These are phyloP conservation scores for Sminthurinus aureus DNA, from an alignment of 2,888 invertebrate species.

Conservation along the genomic window DNA sequence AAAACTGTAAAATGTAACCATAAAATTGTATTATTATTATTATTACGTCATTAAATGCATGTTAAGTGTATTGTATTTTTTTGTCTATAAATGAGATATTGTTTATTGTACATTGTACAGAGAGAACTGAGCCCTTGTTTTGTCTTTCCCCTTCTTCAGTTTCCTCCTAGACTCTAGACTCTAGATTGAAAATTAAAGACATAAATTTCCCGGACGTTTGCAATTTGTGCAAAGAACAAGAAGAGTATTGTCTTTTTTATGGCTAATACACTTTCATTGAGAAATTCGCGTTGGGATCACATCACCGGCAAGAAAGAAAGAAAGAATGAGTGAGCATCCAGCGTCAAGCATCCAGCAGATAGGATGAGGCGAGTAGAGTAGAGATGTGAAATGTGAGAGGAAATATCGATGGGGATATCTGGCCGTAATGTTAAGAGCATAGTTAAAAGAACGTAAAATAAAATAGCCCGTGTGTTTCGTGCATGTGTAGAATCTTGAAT, in stretches of 20 bases:
- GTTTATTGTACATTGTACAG: no score
- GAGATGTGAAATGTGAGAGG: background rate
- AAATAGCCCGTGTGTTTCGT: background rate
- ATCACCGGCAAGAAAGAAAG: background rate
- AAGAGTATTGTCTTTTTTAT: no score
- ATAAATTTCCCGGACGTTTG: background rate
- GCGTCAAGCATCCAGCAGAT: no score
- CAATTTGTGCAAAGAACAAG: background rate
- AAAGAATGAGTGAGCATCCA: background rate
- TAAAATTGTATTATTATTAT: no score
- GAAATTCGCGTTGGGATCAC: no score
- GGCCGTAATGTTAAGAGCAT: background rate
- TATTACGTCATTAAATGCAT: no score
- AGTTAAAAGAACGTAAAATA: background rate
- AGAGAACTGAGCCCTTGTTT: no score
- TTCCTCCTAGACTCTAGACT: background rate
- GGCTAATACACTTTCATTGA: no score
- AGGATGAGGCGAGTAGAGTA: background rate
- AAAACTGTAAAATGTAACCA: no score
- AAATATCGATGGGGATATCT: background rate
- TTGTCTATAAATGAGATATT: no score
- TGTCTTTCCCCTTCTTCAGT: background rate
- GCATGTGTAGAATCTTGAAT: background rate
- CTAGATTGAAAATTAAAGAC: slow-evolving; percentile 7
- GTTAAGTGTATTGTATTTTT: no score